These are phyloP conservation scores for Pedicia rivosa DNA, from an alignment of 2,888 invertebrate genomes.

Conservation along the genomic window DNA sequence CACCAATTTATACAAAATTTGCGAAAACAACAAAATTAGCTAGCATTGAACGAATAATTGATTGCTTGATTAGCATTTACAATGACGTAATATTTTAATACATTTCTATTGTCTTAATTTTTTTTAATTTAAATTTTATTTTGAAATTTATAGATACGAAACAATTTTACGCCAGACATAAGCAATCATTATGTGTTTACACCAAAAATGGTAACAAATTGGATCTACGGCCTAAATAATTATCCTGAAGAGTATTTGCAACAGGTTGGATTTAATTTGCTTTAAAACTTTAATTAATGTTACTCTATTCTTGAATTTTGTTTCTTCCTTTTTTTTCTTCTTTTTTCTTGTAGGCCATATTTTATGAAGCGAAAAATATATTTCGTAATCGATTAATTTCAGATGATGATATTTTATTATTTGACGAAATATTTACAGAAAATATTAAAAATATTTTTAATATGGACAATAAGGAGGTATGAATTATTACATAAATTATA, in stretches of 20 bases:
- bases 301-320: conserved; percentile 7
- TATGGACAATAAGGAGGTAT: conserved; percentile 13
- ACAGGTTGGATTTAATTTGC: conserved; percentile 17
- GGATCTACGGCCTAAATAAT: conserved; percentile 20
- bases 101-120: not conserved
- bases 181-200: conserved; percentile 28
- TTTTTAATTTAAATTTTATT: not conserved
- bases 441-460: conserved; percentile 29
- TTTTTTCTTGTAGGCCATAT: conserved; percentile 38
- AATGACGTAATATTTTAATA: conserved; percentile 18
- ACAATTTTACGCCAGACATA: conserved; percentile 17
- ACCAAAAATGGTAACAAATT: conserved; percentile 27
- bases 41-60: conserved; percentile 15
- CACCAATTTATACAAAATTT: conserved; percentile 17
- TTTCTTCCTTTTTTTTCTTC: conserved; percentile 12
- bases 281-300: not conserved
- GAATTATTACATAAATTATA: too few species aligned
- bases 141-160: conserved; percentile 18
- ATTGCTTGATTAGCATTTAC: conserved; percentile 25
- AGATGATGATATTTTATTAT: conserved; percentile 45
- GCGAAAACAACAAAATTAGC: not conserved
- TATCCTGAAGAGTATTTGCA: conserved; percentile 25
- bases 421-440: conserved; percentile 43
- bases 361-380: conserved; percentile 57
- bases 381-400: conserved; percentile 60